Evolutionary conservation across 2,888 invertebrate species (phyloP).

Genomic region (Standfussiana lucernea): DNA sequence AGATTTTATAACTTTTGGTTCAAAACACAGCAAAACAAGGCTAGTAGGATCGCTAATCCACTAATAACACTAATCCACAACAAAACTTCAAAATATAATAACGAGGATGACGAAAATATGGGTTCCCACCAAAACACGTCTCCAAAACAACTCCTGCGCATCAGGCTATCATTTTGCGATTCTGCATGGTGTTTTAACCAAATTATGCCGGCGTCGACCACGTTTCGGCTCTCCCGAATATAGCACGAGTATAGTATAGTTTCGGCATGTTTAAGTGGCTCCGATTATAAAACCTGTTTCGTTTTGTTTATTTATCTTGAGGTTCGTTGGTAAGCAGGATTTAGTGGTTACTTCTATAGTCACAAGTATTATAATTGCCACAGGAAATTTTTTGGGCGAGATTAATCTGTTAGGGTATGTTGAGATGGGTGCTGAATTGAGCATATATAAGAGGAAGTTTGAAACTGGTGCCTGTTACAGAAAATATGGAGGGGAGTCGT

Average conservation of each 20-base stretch:
- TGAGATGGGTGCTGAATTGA: background rate
- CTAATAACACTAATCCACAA: conserved; percentile 16
- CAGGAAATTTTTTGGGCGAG: background rate
- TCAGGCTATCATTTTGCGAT: conserved; percentile 66
- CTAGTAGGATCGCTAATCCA: conserved; percentile 23
- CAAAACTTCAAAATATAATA: conserved; percentile 35
- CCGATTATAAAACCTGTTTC: conserved; percentile 53
- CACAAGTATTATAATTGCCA: background rate
- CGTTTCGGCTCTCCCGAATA: conserved; percentile 61
- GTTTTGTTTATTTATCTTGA: conserved; percentile 53
- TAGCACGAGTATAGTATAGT: conserved; percentile 37
- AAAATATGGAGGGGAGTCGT: background rate
- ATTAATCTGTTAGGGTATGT: background rate
- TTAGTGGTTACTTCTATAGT: background rate
- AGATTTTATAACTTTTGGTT: background rate
- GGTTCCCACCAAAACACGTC: conserved; percentile 57
- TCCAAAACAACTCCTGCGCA: conserved; percentile 45
- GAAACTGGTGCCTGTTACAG: background rate
- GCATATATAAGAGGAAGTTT: background rate
- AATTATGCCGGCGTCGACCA: conserved; percentile 52
- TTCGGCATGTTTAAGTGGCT: conserved; percentile 53
- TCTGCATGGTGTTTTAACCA: conserved; percentile 65
- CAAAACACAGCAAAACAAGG: background rate
- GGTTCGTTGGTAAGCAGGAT: background rate
- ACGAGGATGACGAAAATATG: conserved; percentile 50